A percentile compares a stretch with the other conserved stretches of the same genome.
Conservation (phyloP, 1,140 invertebrate genomes). For the Apis laboriosa region DNA sequence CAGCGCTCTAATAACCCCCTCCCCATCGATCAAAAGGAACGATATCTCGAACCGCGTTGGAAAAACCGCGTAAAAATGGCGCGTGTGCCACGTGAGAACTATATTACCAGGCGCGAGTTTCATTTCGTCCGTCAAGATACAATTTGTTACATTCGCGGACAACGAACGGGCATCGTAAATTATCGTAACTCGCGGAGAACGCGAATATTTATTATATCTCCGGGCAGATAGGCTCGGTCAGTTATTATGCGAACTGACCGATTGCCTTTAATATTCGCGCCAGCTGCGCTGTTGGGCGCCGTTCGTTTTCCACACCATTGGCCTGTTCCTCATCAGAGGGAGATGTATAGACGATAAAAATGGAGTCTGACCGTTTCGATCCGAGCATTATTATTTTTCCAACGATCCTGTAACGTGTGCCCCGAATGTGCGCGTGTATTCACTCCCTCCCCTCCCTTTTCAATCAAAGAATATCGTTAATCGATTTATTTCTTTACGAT, state of each 20-base stretch:
- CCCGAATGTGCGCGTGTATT: too few species aligned
- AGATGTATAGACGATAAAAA: slow-evolving; percentile 71
- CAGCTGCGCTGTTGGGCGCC: slow-evolving; percentile 65
- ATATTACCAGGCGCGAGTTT: background rate
- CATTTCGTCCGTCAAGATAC: slow-evolving; percentile 22
- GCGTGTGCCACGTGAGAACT: background rate
- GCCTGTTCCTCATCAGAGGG: slow-evolving; percentile 23
- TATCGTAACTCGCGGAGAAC: slow-evolving; percentile 24
- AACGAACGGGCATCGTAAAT: slow-evolving; percentile 35
- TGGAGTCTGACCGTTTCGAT: slow-evolving; percentile 59
- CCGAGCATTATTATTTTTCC: slow-evolving; percentile 60
- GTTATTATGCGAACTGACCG: slow-evolving; percentile 75
- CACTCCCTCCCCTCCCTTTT: too few species aligned
- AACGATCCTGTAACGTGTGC: background rate
- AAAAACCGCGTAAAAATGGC: background rate
- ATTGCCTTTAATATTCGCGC: slow-evolving; percentile 77
- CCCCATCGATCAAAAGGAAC: slow-evolving; percentile 1
- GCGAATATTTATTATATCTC: slow-evolving; percentile 58
- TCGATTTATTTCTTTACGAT: too few species aligned
- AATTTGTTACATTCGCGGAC: slow-evolving; percentile 31
- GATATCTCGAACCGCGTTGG: background rate
- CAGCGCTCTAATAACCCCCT: background rate
- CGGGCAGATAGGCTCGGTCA: slow-evolving; percentile 64
- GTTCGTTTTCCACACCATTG: slow-evolving; percentile 22
- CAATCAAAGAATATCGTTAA: too few species aligned